A percentile compares a stretch with the other conserved stretches of the same genome.
Evolutionary conservation across 2,113 vertebrate genomes (phyloP).

Genomic region (Zapornia atra): DNA sequence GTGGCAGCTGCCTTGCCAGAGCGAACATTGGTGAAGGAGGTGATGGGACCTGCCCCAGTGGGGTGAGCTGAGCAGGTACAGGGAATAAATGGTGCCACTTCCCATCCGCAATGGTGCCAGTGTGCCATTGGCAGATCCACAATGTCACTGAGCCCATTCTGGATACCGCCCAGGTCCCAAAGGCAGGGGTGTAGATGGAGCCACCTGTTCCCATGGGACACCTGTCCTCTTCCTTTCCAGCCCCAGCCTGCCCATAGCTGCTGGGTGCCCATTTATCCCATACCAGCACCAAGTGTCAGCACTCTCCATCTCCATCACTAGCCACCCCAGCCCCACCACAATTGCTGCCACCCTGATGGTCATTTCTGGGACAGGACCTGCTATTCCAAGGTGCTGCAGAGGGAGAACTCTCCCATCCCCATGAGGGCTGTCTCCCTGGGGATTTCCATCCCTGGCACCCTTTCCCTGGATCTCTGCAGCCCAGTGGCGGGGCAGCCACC

Average conservation of each 20-base stretch:
- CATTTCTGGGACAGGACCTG: neutral
- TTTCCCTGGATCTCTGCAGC: neutral
- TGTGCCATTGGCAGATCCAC: neutral
- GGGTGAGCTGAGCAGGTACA: neutral
- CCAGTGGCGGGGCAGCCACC: neutral
- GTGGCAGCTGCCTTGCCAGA: rapidly evolving
- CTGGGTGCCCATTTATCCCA: neutral
- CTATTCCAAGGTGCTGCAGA: rapidly evolving
- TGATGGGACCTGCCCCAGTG: neutral
- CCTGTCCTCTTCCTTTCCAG: neutral
- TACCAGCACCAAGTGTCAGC: rapidly evolving
- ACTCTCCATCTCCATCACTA: rapidly evolving
- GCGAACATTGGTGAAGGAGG: neutral
- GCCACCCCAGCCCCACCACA: rapidly evolving
- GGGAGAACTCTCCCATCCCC: neutral
- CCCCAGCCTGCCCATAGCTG: neutral
- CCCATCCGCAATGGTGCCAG: neutral
- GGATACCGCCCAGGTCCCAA: neutral
- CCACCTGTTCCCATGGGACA: neutral
- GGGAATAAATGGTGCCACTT: neutral
- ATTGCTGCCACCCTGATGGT: rapidly evolving
- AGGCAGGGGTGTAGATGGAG: neutral
- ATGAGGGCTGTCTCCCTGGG: neutral
- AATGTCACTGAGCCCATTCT: neutral
- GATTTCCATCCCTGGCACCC: neutral